phyloP scores from a whole-genome alignment of 2,113 vertebrate species.

The Gymnobelideus leadbeateri region DNA sequence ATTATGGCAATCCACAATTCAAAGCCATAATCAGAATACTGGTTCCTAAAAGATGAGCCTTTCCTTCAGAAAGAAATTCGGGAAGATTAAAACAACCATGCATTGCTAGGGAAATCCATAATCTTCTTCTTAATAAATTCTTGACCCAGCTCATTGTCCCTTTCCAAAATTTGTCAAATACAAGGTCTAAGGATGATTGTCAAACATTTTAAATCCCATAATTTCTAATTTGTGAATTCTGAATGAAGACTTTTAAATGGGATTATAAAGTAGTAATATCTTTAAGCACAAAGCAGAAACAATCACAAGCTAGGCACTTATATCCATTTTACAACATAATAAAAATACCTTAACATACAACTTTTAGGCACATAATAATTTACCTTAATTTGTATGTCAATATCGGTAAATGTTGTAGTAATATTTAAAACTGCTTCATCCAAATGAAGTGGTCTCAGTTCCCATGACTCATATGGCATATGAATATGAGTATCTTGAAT shows the following conservation, averaged over 20 bases:
- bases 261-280: not conserved
- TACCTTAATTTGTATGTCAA: slow-evolving; percentile 92
- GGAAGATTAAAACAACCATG: not conserved
- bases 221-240: slow-evolving; percentile 16
- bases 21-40: not conserved
- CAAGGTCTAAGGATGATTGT: not conserved
- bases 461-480: slow-evolving; percentile 92
- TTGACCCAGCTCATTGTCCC: not conserved
- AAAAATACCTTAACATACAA: not conserved
- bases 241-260: not conserved
- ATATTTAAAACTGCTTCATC: slow-evolving; percentile 85
- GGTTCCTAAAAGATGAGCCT: not conserved
- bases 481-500: slow-evolving; percentile 90
- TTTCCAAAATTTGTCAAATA: not conserved
- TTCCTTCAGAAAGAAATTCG: not conserved
- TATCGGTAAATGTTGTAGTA: slow-evolving; percentile 81
- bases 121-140: not conserved
- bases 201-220: not conserved
- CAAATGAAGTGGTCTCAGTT: slow-evolving; percentile 84
- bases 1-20: not conserved
- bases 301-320: not conserved
- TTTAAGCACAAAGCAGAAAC: not conserved
- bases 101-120: not conserved
- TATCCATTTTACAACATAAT: not conserved
- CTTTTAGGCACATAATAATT: not conserved